These are phyloP conservation scores for Microhierax caerulescens DNA, from an alignment of 2,797 vertebrate species.

Conservation along the genomic window DNA sequence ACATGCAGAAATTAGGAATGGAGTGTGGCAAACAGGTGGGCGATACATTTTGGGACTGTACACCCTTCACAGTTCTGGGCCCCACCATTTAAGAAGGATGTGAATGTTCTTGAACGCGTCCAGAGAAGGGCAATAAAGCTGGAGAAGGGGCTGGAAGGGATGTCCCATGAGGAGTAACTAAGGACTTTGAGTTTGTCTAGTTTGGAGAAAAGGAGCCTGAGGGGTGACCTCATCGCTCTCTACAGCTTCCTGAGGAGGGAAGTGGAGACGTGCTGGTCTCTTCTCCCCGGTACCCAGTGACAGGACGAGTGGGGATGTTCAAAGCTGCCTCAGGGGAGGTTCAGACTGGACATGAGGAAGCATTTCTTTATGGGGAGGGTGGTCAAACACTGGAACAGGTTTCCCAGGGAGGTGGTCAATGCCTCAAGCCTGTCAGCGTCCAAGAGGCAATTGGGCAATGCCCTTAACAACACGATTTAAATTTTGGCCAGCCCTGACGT, in stretches of 20 bases:
- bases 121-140: background rate
- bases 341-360: background rate
- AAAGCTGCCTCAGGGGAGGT: background rate
- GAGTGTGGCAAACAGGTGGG: background rate
- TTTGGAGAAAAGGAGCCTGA: background rate
- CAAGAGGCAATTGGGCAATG: no score
- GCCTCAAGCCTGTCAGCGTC: no score
- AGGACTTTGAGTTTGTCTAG: background rate
- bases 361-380: background rate
- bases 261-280: background rate
- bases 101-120: background rate
- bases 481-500: no score
- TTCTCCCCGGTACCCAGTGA: background rate
- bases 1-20: rapidly evolving
- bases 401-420: background rate
- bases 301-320: background rate
- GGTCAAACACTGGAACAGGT: background rate
- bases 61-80: background rate
- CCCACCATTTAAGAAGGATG: background rate
- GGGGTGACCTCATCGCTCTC: background rate
- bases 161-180: rapidly evolving
- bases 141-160: background rate
- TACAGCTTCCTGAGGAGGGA: background rate
- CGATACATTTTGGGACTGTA: background rate
- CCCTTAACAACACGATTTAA: no score